Percentiles rank a stretch among this genome's conserved stretches.
Conservation (phyloP, 2,888 invertebrate genomes). For the Drosophila anomelani region DNA sequence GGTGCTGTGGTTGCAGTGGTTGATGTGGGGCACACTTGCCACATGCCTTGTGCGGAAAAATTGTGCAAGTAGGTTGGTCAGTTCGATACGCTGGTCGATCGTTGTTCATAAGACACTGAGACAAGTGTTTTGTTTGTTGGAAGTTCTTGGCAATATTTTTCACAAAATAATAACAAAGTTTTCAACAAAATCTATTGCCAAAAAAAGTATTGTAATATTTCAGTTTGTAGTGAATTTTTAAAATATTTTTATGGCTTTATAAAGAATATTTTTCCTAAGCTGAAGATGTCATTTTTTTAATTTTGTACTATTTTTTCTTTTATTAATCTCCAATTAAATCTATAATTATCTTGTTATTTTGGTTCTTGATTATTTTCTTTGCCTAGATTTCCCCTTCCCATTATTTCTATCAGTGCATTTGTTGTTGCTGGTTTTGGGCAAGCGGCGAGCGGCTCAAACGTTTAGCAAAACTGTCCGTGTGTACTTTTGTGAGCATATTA, state of each 20-base stretch:
- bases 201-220: no score
- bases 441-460: slow-evolving; percentile 59
- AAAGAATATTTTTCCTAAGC: background rate
- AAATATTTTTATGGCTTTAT: background rate
- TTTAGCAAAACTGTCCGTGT: slow-evolving; percentile 72
- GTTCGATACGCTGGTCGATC: slow-evolving; percentile 29
- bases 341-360: background rate
- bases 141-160: no score
- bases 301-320: background rate
- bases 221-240: background rate
- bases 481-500: slow-evolving; percentile 76
- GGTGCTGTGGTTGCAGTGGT: slow-evolving; percentile 43
- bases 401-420: background rate
- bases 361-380: background rate
- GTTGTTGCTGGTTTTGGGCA: slow-evolving; percentile 27
- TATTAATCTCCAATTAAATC: background rate
- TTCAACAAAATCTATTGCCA: no score
- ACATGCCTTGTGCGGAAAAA: slow-evolving; percentile 78
- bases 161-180: no score
- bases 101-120: background rate
- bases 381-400: no score
- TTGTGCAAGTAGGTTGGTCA: slow-evolving; percentile 80
- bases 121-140: background rate
- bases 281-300: background rate
- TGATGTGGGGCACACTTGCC: slow-evolving; percentile 78